phyloP scores from a whole-genome alignment of 2,797 vertebrate genomes.

The Odontamblyopus lacepedii region DNA sequence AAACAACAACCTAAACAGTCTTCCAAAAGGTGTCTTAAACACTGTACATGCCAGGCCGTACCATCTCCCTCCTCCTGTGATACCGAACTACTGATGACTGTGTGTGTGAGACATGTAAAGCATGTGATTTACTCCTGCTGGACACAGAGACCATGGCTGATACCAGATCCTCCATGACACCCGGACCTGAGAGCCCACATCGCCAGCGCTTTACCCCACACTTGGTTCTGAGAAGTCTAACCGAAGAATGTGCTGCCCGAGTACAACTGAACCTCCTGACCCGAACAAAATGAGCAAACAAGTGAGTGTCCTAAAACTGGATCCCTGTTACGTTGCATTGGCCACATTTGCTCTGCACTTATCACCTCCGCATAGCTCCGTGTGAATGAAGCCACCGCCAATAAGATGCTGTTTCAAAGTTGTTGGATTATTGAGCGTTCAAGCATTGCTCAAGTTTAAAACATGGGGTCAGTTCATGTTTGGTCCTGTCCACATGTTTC shows the following conservation, averaged over 20 bases:
- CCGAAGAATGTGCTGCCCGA: constrained; percentile 37
- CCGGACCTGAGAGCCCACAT: constrained; percentile 31
- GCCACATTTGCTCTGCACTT: constrained; percentile 12
- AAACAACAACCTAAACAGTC: too few species aligned
- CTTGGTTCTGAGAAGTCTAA: constrained; percentile 30
- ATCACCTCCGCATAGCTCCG: constrained; percentile 1
- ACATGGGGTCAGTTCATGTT: not conserved
- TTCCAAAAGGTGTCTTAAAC: too few species aligned
- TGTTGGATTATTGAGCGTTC: not conserved
- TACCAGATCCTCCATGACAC: constrained; percentile 48
- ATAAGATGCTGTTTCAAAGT: constrained; percentile 5
- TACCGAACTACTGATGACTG: not conserved
- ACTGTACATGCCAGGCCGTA: not conserved
- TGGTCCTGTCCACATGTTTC: too few species aligned
- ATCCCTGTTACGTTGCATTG: not conserved
- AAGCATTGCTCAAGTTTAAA: not conserved
- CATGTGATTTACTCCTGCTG: constrained; percentile 55
- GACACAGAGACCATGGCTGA: constrained; percentile 58
- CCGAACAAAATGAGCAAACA: constrained; percentile 13
- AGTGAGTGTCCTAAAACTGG: constrained; percentile 18
- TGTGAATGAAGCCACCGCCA: not conserved
- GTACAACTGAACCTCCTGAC: constrained; percentile 8
- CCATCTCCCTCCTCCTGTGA: not conserved
- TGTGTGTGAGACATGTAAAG: constrained; percentile 17
- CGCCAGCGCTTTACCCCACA: constrained; percentile 28